Evolutionary conservation across 2,113 vertebrate species (phyloP).

Genomic region (Petroica traversi): DNA sequence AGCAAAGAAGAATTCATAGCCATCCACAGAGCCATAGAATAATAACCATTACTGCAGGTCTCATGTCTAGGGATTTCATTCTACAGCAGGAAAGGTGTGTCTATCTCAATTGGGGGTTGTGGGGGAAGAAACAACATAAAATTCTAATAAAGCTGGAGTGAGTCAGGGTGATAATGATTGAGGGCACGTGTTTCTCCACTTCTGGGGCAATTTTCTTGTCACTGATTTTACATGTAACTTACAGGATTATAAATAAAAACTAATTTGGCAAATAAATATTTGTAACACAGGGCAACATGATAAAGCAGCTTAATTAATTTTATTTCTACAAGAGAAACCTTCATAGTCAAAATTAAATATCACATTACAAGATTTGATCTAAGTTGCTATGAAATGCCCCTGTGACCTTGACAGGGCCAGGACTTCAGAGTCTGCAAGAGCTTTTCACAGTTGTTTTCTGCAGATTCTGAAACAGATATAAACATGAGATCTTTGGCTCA

Average conservation of each 20-base stretch:
- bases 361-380: background rate
- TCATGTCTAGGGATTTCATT: background rate
- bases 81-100: background rate
- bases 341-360: constrained; percentile 1
- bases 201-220: background rate
- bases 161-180: background rate
- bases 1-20: background rate
- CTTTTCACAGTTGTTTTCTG: background rate
- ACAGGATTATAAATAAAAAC: background rate
- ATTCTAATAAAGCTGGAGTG: background rate
- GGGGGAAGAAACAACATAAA: background rate
- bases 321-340: background rate
- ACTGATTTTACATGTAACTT: background rate
- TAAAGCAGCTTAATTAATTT: background rate
- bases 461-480: background rate
- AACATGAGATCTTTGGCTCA: background rate
- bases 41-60: background rate
- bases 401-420: background rate
- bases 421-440: background rate
- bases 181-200: background rate
- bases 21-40: background rate
- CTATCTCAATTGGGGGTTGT: background rate
- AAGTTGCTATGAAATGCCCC: background rate
- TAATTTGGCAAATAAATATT: background rate
- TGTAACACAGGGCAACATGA: background rate